Evolutionary conservation across 2,888 invertebrate genomes (phyloP), one percentile per base, ranked within the genome.

Genomic region (Elegia similella): DNA sequence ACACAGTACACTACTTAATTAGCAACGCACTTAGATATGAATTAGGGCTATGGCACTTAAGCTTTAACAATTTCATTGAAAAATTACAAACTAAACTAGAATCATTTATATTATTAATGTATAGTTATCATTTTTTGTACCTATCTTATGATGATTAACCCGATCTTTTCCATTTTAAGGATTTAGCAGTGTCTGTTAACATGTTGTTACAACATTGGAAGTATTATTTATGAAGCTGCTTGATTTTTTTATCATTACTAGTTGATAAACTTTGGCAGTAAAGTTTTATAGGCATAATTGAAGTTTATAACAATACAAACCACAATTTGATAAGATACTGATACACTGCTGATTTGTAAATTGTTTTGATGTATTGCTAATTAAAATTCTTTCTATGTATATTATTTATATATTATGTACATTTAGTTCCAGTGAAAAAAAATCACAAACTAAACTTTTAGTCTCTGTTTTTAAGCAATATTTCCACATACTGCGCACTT

Each of bases 171-270:
- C n/a, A 38, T 2, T n/a, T 12, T 12, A 38, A 12, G 5, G 23
- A 3, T 23, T n/a, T n/a, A 10, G 10, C 2, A 8, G 34, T n/a
- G n/a, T n/a, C 38, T 38, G 38, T 12, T 10, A n/a, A 38, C 5
- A 12, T 34, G 8, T 7, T n/a, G n/a, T 1, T 38, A 6, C n/a
- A 12, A 7, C 10, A n/a, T n/a, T 12, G 6, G 38, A 0, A 38
- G 12, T 6, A 34, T 10, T 6, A 13, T 30, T 17, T 34, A 50
- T 50, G 5, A 50, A 47, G 23, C 17, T 12, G 10, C 17, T 46
- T 46, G 29, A 13, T 47, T 30, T 34, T 38, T 50, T 50, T 50
- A 50, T 46, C 7, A 46, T 32, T 44, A 46, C 42, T 55, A 17
- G 6, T 44, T 7, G 54, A 46, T 55, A 46, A 44, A 43, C 32